Evolutionary conservation across 2,888 invertebrate species (phyloP).

Genomic region (Folsomia candida): DNA sequence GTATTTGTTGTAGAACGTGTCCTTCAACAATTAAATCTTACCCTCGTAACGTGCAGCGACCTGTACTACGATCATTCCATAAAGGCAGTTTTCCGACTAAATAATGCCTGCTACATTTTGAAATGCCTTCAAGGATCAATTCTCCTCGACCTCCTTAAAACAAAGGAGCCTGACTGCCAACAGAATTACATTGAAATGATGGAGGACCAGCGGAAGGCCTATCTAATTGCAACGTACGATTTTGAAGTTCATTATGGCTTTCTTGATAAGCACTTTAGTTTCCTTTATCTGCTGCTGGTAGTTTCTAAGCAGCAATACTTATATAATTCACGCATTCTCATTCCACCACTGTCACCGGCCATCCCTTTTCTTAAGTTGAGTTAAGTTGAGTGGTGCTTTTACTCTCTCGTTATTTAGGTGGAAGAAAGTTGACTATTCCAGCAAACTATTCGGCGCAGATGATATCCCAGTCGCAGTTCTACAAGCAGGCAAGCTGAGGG

Average conservation of each 20-base stretch:
- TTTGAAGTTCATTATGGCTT: constrained; percentile 18
- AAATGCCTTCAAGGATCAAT: constrained; percentile 84
- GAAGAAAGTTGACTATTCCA: constrained; percentile 76
- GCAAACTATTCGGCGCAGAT: constrained; percentile 68
- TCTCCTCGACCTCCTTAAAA: constrained; percentile 73
- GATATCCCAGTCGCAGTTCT: constrained; percentile 64
- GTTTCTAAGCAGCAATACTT: constrained; percentile 1
- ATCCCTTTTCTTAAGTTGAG: neutral
- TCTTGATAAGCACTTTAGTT: constrained; percentile 5
- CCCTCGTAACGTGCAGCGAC: constrained; percentile 85
- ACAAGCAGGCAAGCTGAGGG: constrained; percentile 69
- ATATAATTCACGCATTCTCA: constrained; percentile 6
- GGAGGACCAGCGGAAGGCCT: constrained; percentile 74
- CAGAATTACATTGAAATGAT: constrained; percentile 83
- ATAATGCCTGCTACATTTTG: constrained; percentile 92
- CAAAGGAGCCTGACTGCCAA: constrained; percentile 83
- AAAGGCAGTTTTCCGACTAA: constrained; percentile 84
- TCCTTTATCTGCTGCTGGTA: neutral
- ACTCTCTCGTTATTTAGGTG: constrained; percentile 62
- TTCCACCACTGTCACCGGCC: neutral
- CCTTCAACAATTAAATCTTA: constrained; percentile 82
- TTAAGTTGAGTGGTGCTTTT: neutral
- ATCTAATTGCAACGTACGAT: constrained; percentile 56
- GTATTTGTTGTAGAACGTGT: constrained; percentile 63
- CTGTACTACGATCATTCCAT: constrained; percentile 82